Percentiles rank a stretch among this genome's conserved stretches.
phyloP scores from a whole-genome alignment of 1,140 invertebrate species.

The Lerema accius region DNA sequence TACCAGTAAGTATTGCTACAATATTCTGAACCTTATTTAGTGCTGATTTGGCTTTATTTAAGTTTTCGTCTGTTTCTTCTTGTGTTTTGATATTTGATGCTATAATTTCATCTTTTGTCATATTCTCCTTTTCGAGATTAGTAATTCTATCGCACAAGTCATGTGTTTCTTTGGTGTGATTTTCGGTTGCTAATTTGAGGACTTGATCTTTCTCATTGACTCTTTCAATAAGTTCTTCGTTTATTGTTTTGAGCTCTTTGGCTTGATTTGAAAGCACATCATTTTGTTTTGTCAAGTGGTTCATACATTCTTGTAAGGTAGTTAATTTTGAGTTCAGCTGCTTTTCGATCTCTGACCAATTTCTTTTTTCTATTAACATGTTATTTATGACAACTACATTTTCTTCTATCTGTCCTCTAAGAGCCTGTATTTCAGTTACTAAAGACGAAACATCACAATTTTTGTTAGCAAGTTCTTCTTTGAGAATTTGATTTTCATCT shows the following conservation, averaged over 20 bases:
- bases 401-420: slow-evolving; percentile 43
- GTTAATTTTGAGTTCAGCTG: slow-evolving; percentile 41
- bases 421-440: slow-evolving; percentile 39
- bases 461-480: slow-evolving; percentile 44
- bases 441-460: slow-evolving; percentile 43
- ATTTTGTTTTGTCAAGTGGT: slow-evolving; percentile 38
- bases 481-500: slow-evolving; percentile 28
- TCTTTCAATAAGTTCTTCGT: slow-evolving; percentile 36
- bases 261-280: slow-evolving; percentile 34
- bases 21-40: slow-evolving; percentile 52
- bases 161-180: slow-evolving; percentile 41
- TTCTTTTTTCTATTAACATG: slow-evolving; percentile 37
- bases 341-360: slow-evolving; percentile 36
- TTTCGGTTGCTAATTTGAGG: slow-evolving; percentile 31
- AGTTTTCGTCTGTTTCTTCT: slow-evolving; percentile 41
- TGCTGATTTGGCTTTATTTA: slow-evolving; percentile 45
- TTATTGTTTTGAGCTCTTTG: slow-evolving; percentile 40
- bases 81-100: slow-evolving; percentile 40
- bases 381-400: slow-evolving; percentile 40
- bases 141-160: slow-evolving; percentile 42
- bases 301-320: slow-evolving; percentile 31
- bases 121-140: slow-evolving; percentile 43
- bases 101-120: slow-evolving; percentile 49
- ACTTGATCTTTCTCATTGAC: slow-evolving; percentile 40
- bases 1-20: slow-evolving; percentile 45